Conservation (phyloP, 1,140 invertebrate species). For the Vanessa tameamea region DNA sequence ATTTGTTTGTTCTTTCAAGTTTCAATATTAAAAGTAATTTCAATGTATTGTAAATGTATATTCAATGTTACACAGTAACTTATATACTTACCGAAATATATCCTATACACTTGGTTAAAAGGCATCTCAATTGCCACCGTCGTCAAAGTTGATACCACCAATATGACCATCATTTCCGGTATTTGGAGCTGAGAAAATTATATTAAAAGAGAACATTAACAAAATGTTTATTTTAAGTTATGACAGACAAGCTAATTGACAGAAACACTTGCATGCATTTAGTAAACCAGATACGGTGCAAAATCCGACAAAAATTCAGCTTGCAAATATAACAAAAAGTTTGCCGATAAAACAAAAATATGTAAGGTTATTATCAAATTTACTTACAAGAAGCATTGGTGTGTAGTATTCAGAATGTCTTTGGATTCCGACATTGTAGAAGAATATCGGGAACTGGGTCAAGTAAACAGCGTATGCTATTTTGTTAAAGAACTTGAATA, state of each 20-base stretch:
- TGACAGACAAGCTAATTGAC: no score
- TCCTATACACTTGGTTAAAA: conserved; percentile 75
- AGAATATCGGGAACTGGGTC: conserved; percentile 82
- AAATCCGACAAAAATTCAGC: no score
- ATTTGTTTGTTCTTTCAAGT: no score
- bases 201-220: no score
- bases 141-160: conserved; percentile 62
- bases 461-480: conserved; percentile 82
- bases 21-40: no score
- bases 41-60: no score
- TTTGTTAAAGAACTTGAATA: conserved; percentile 84
- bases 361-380: neutral
- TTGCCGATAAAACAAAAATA: no score
- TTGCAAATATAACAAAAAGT: no score
- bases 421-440: conserved; percentile 81
- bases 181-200: conserved; percentile 58
- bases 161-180: conserved; percentile 64
- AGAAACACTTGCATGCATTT: no score
- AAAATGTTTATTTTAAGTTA: no score
- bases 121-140: conserved; percentile 77
- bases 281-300: no score
- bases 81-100: conserved; percentile 68
- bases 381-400: conserved; percentile 71
- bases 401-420: conserved; percentile 77
- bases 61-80: no score